These are phyloP conservation scores for Scaptomyza caliginosa DNA, from an alignment of 2,888 invertebrate species.

Conservation along the genomic window DNA sequence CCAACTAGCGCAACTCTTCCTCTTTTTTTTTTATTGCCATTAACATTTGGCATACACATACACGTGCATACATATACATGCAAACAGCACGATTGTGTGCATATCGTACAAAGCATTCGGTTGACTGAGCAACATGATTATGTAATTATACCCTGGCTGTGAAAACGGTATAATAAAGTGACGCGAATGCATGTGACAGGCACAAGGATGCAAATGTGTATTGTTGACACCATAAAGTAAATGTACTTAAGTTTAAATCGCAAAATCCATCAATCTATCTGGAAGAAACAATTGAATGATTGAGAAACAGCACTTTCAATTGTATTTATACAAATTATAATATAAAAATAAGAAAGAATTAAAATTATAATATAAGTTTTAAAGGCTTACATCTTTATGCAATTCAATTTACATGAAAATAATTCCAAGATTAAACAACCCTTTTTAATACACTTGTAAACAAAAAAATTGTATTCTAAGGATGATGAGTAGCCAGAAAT, in stretches of 20 bases:
- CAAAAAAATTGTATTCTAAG: conserved; percentile 5
- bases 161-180: background rate
- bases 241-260: too few species aligned
- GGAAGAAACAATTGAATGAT: too few species aligned
- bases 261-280: too few species aligned
- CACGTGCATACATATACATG: background rate
- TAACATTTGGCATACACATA: conserved; percentile 46
- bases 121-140: conserved; percentile 55
- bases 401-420: too few species aligned
- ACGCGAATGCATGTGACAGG: background rate
- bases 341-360: too few species aligned
- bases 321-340: too few species aligned
- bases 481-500: conserved; percentile 66
- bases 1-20: background rate
- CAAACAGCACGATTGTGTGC: conserved; percentile 7
- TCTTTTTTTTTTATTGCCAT: conserved; percentile 56
- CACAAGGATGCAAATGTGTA: background rate
- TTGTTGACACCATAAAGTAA: background rate
- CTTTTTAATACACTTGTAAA: background rate
- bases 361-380: too few species aligned
- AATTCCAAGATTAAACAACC: too few species aligned
- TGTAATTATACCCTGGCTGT: conserved; percentile 27
- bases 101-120: conserved; percentile 38
- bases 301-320: too few species aligned
- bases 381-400: too few species aligned